Conservation (phyloP, 2,888 invertebrate species). For the Meliscaeva auricollis region DNA sequence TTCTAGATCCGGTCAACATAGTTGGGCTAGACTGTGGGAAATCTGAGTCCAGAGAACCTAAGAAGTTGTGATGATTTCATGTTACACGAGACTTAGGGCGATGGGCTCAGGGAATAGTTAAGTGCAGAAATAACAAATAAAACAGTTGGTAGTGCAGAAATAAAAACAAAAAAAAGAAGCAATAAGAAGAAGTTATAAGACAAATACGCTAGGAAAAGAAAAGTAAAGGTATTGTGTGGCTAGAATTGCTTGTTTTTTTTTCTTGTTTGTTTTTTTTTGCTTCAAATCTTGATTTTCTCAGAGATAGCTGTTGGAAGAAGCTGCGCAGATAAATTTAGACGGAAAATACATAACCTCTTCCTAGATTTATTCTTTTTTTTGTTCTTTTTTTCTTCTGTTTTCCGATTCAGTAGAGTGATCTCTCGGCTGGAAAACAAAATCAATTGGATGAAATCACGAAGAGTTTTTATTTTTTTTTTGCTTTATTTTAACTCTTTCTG, state of each 20-base stretch:
- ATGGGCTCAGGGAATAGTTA: constrained; percentile 68
- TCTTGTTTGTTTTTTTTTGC: constrained; percentile 50
- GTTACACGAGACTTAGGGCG: constrained; percentile 61
- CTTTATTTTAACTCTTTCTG: neutral
- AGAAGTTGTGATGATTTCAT: constrained; percentile 72
- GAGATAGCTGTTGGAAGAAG: constrained; percentile 13
- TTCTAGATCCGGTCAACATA: constrained; percentile 70
- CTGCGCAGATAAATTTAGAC: constrained; percentile 47
- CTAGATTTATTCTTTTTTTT: neutral
- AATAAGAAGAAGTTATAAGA: neutral
- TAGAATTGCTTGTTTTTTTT: constrained; percentile 44
- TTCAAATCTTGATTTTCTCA: constrained; percentile 58
- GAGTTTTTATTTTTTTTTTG: constrained; percentile 20
- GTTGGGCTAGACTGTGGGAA: constrained; percentile 73
- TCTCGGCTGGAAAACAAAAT: constrained; percentile 56
- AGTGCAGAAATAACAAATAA: constrained; percentile 50
- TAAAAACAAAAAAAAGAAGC: constrained; percentile 9
- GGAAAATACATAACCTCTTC: constrained; percentile 20
- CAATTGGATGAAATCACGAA: constrained; percentile 71
- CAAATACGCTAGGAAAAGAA: constrained; percentile 17
- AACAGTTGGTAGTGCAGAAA: constrained; percentile 9
- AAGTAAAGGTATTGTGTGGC: constrained; percentile 34
- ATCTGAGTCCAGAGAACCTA: constrained; percentile 53
- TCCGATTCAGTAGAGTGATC: constrained; percentile 73
- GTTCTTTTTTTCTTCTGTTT: constrained; percentile 27